Percentiles rank a stretch among this genome's conserved stretches.
Evolutionary conservation across 2,888 invertebrate species (phyloP).

Genomic region (Drosophila neonasuta): DNA sequence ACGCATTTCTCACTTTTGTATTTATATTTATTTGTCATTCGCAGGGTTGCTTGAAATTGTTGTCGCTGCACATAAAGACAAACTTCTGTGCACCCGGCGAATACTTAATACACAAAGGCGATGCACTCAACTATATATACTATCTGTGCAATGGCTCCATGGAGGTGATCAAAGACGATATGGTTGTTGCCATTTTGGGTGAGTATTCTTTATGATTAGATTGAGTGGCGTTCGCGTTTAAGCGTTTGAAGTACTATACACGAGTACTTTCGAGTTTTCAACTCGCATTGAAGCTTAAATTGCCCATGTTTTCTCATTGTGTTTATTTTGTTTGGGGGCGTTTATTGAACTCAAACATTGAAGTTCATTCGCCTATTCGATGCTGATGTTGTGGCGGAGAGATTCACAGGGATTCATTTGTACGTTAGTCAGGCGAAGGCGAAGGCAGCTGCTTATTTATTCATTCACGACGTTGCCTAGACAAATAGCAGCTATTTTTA

Average conservation of each 20-base stretch:
- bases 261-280: slow-evolving; percentile 27
- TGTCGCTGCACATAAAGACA: slow-evolving; percentile 95
- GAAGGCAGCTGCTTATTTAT: slow-evolving; percentile 58
- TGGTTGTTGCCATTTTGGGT: slow-evolving; percentile 99
- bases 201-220: slow-evolving; percentile 79
- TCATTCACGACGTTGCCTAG: slow-evolving; percentile 68
- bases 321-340: slow-evolving; percentile 31
- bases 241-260: not conserved
- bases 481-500: slow-evolving; percentile 75
- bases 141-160: slow-evolving; percentile 98
- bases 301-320: slow-evolving; percentile 28
- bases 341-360: slow-evolving; percentile 63
- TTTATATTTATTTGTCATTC: slow-evolving; percentile 18
- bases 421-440: slow-evolving; percentile 31
- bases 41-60: slow-evolving; percentile 92
- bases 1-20: slow-evolving; percentile 16
- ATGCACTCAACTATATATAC: slow-evolving; percentile 95
- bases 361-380: slow-evolving; percentile 58
- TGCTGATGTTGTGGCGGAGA: not conserved
- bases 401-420: slow-evolving; percentile 27
- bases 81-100: slow-evolving; percentile 98
- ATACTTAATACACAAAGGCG: slow-evolving; percentile 96
- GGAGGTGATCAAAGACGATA: slow-evolving; percentile 97
- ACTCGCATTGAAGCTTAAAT: slow-evolving; percentile 37
- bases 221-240: slow-evolving; percentile 4